Evolutionary conservation across 1,140 invertebrate species (phyloP), one percentile per base, ranked within the genome.

Genomic region (Pantala flavescens): DNA sequence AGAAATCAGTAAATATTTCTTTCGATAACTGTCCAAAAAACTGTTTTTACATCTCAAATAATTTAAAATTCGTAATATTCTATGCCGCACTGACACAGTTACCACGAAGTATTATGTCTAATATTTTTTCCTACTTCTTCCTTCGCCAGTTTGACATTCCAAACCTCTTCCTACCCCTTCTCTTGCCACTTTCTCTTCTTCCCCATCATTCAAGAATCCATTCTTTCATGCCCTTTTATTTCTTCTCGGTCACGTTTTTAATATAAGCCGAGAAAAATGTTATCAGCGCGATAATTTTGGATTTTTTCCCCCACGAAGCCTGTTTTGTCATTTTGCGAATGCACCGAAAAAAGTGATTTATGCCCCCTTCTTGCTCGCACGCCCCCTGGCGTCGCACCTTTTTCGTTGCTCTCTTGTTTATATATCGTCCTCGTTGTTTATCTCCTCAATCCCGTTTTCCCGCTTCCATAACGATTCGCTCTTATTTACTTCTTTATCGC

Each of bases 341-440:
- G 49, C 49, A 63, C 49, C 49, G 49, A 21, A 63, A 63, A 63
- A 36, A 36, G 28, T 63, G 49, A 63, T 63, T 63, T 63, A 63
- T 63, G 5, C 49, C n/a, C n/a, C 49, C 49, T 3, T 3, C 12
- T 63, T 12, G 16, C 49, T 16, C 49, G 5, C 49, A 63, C 49
- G 5, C n/a, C 49, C n/a, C 49, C 3, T 36, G 28, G 28, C 28
- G 28, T 36, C 28, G 28, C 28, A 36, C 28, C 28, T 36, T 36
- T 36, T 36, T 36, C 28, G 28, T 36, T 36, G 28, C 28, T 2
- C 28, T 36, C 28, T 36, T 36, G 9, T 36, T 36, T 36, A 36
- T 36, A 5, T 36, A 36, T 36, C 28, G 28, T 36, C 28, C 28
- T 9, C 9, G 28, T 36, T 36, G 28, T 36, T 36, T 36, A 36